Conservation (phyloP, 2,113 vertebrate genomes). For the Sinocyclocheilus grahami region DNA sequence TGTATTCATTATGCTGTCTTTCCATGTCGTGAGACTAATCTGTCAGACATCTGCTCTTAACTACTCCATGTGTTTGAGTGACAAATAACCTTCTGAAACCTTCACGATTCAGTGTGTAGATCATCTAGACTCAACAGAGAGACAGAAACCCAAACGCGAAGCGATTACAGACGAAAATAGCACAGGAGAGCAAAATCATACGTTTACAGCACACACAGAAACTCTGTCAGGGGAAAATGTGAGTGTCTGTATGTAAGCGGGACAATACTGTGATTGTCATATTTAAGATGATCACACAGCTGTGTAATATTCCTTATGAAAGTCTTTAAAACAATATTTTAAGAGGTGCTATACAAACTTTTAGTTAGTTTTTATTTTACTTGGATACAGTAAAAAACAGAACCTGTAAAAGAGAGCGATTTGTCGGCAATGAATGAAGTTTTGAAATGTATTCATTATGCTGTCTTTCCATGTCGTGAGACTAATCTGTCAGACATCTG, state of each 20-base stretch:
- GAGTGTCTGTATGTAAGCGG: constrained; percentile 3
- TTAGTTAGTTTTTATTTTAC: neutral
- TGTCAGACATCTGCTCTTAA: constrained; percentile 23
- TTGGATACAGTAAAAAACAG: neutral
- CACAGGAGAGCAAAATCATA: neutral
- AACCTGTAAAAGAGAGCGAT: neutral
- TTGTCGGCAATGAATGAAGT: neutral
- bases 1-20: constrained; percentile 8
- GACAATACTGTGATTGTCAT: constrained; percentile 3
- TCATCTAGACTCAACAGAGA: constrained; percentile 4
- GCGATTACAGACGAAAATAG: constrained; percentile 7
- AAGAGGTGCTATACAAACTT: neutral
- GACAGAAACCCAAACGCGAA: neutral
- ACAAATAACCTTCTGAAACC: constrained; percentile 31
- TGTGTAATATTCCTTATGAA: too few relatives aligned
- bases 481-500: constrained; percentile 25
- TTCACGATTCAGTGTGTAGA: constrained; percentile 9
- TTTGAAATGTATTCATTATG: constrained; percentile 12
- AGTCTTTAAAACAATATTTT: neutral
- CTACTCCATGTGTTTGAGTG: constrained; percentile 24
- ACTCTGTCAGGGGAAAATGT: neutral
- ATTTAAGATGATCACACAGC: constrained; percentile 24
- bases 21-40: constrained; percentile 24
- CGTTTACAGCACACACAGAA: neutral
- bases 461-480: constrained; percentile 9